Percentiles rank a stretch among this genome's conserved stretches.
phyloP scores from a whole-genome alignment of 2,797 vertebrate species.

The Manis crassicaudata region DNA sequence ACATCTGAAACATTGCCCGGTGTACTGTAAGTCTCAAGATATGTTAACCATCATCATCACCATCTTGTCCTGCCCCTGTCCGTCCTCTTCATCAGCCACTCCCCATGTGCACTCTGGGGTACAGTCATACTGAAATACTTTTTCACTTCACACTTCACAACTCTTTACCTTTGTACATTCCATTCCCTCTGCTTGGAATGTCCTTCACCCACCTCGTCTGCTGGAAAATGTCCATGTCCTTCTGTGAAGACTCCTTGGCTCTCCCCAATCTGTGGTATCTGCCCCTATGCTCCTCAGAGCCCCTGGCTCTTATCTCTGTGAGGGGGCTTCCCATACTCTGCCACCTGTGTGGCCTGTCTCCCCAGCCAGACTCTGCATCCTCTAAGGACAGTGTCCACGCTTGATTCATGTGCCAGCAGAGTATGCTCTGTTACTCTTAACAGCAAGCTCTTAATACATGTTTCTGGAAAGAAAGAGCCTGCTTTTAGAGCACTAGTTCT shows the following conservation, averaged over 20 bases:
- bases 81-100: not conserved
- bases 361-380: not conserved
- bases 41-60: not conserved
- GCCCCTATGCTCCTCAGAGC: not conserved
- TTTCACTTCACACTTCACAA: not conserved
- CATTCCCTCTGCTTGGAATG: not conserved
- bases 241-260: not conserved
- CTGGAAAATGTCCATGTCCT: not conserved
- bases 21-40: not conserved
- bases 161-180: not conserved
- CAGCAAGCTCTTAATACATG: not conserved
- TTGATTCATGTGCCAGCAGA: not conserved
- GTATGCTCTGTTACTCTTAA: not conserved
- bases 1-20: not conserved
- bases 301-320: not conserved
- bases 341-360: not conserved
- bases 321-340: not conserved
- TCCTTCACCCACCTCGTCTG: not conserved
- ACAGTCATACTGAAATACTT: not conserved
- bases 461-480: not conserved
- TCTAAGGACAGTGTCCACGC: not conserved
- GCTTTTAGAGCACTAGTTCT: constrained; percentile 3
- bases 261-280: not conserved
- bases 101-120: not conserved
- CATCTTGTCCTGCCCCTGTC: not conserved